These are phyloP conservation scores for Delia radicum DNA, from an alignment of 1,140 invertebrate species.

Conservation along the genomic window DNA sequence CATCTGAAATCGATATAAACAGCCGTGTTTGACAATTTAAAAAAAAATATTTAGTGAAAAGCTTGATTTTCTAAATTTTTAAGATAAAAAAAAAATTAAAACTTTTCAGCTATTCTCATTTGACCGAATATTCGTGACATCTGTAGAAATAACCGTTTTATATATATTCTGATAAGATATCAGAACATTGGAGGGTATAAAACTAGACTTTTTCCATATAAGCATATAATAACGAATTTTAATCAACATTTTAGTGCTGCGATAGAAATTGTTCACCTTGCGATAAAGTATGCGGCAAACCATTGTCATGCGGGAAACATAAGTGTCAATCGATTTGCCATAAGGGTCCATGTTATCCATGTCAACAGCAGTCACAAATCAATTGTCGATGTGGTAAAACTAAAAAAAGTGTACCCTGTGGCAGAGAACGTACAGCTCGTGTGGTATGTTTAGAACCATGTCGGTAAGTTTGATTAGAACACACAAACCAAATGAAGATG, in stretches of 20 bases:
- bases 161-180: too few relatives aligned
- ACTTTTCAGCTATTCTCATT: too few relatives aligned
- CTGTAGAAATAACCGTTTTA: too few relatives aligned
- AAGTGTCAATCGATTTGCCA: conserved; percentile 87
- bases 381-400: conserved; percentile 82
- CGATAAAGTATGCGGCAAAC: conserved; percentile 83
- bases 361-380: conserved; percentile 73
- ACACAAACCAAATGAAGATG: background rate
- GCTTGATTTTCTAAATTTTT: too few relatives aligned
- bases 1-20: too few relatives aligned
- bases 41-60: too few relatives aligned
- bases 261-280: conserved; percentile 81
- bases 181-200: too few relatives aligned
- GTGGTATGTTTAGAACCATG: conserved; percentile 77
- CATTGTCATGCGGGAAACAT: conserved; percentile 82
- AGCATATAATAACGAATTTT: too few relatives aligned
- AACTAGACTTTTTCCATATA: too few relatives aligned
- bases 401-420: conserved; percentile 81
- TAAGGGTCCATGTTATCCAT: conserved; percentile 88
- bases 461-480: conserved; percentile 31
- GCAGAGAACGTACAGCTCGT: conserved; percentile 72
- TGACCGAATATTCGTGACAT: too few relatives aligned
- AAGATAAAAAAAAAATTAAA: too few relatives aligned
- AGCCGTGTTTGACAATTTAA: too few relatives aligned
- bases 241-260: conserved; percentile 71